Percentiles rank a stretch among this genome's conserved stretches.
phyloP scores from a whole-genome alignment of 2,113 vertebrate genomes.

The Trematomus loennbergii region DNA sequence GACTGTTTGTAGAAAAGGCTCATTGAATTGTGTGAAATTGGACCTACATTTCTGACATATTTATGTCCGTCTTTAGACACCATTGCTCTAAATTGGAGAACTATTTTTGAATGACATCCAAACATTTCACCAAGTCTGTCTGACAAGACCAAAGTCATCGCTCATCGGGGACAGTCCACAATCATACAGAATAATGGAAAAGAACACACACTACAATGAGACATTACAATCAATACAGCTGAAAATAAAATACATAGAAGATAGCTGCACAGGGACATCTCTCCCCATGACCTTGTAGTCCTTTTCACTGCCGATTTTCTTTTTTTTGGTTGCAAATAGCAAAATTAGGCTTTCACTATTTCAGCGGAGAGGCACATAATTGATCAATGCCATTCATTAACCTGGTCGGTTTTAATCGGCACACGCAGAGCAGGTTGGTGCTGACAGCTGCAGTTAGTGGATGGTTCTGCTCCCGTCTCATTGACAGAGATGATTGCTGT shows the following conservation, averaged over 20 bases:
- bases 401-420: slow-evolving; percentile 56
- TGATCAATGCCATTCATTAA: slow-evolving; percentile 69
- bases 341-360: neutral
- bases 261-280: neutral
- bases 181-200: neutral
- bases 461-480: slow-evolving; percentile 42
- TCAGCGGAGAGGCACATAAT: slow-evolving; percentile 26
- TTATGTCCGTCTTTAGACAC: neutral
- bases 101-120: neutral
- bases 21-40: neutral
- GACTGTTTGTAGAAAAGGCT: neutral
- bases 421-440: slow-evolving; percentile 36
- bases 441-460: slow-evolving; percentile 58
- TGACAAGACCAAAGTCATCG: neutral
- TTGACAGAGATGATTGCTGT: slow-evolving; percentile 47
- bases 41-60: neutral
- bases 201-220: neutral
- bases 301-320: neutral
- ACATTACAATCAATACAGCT: neutral
- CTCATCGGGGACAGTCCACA: neutral
- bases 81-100: neutral
- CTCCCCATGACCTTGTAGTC: neutral
- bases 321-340: neutral
- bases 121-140: neutral
- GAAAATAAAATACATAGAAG: slow-evolving; percentile 3